Conservation (phyloP, 2,888 invertebrate genomes). For the Silvanus unidentatus region DNA sequence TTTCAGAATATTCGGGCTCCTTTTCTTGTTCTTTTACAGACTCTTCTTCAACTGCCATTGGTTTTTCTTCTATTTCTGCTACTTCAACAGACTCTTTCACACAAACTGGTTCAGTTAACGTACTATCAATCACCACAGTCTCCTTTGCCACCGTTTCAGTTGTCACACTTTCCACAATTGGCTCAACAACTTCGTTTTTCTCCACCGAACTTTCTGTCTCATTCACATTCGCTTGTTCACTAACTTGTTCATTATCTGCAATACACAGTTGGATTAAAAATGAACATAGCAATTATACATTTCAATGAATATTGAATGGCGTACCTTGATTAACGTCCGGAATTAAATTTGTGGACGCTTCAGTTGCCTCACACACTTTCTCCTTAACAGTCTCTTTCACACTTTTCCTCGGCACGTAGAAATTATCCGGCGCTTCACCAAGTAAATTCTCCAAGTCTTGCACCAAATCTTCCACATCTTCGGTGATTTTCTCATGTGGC, state of each 20-base stretch:
- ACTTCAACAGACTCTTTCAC: background rate
- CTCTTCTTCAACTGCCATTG: no score
- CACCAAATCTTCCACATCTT: constrained; percentile 45
- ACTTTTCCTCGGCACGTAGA: constrained; percentile 19
- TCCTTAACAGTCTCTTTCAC: background rate
- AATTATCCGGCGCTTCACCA: constrained; percentile 32
- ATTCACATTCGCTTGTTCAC: background rate
- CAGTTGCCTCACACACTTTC: background rate
- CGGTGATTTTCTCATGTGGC: constrained; percentile 36
- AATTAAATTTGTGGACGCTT: background rate
- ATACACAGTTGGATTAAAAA: no score
- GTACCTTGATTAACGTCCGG: background rate
- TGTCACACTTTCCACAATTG: background rate
- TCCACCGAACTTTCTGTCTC: no score
- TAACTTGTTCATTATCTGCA: constrained; percentile 1
- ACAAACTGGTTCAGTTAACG: no score
- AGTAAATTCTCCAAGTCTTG: constrained; percentile 43
- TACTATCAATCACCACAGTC: no score
- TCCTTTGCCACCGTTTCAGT: background rate
- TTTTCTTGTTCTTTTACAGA: no score
- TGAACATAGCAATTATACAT: background rate
- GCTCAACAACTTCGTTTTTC: background rate
- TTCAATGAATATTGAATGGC: background rate
- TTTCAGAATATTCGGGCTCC: no score
- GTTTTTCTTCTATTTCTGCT: constrained; percentile 3